Evolutionary conservation across 23 tunicate species (phyloP).

Genomic region (Trididemnum nubilum): DNA sequence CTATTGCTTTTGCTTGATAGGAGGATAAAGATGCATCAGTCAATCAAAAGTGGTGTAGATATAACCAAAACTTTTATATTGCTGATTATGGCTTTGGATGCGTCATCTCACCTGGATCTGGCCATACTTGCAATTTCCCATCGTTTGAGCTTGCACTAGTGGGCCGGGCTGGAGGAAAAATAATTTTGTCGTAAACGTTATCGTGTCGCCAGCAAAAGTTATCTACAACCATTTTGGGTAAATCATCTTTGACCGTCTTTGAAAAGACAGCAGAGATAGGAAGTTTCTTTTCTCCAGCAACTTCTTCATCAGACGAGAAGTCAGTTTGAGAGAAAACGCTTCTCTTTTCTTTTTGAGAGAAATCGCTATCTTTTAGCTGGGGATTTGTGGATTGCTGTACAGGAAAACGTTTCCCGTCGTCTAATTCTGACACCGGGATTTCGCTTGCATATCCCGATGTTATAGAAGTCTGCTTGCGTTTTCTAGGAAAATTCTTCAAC

Average conservation of each 20-base stretch:
- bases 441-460: slow-evolving; percentile 59
- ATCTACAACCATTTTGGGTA: not conserved
- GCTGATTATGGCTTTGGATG: too few species aligned
- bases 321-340: slow-evolving; percentile 65
- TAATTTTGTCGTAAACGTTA: slow-evolving; percentile 11
- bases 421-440: not conserved
- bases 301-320: slow-evolving; percentile 42
- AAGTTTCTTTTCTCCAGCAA: not conserved
- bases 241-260: not conserved
- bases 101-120: too few species aligned
- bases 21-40: too few species aligned
- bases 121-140: not conserved
- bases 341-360: slow-evolving; percentile 25
- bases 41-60: too few species aligned
- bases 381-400: not conserved
- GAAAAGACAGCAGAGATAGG: not conserved
- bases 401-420: not conserved
- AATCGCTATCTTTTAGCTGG: too few species aligned
- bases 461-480: slow-evolving; percentile 26
- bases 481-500: slow-evolving; percentile 14
- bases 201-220: slow-evolving; percentile 80
- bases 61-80: too few species aligned
- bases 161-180: slow-evolving; percentile 52
- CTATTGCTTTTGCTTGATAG: too few species aligned
- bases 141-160: slow-evolving; percentile 11